Evolutionary conservation across 2,888 invertebrate species (phyloP), one percentile per base, ranked within the genome.

Genomic region (Sycophila texana): DNA sequence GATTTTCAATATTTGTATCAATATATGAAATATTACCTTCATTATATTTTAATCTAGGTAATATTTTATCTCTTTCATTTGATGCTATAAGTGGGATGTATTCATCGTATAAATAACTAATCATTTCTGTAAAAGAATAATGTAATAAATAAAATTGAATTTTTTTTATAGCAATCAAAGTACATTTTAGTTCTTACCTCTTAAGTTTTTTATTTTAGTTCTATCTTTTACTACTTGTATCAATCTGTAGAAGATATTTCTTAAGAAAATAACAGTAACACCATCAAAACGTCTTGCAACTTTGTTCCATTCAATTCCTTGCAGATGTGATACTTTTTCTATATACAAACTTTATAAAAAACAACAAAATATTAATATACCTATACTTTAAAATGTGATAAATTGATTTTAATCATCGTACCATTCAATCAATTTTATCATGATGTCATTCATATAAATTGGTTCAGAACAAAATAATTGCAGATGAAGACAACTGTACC

Each of bases 391-490:
- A 47, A 39, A 61, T 26, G 14, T 26, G 10, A 16, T 66, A 39
- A 20, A 39, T 16, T 20, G n/a, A 61, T 61, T 47, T 65, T 12
- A 63, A 22, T 75, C 86, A 26, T 3, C 87, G 85, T 80, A 88
- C 88, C 86, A 87, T 83, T 88, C 86, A 63, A 89, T 89, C 55
- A 89, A 73, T 79, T 85, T 84, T 70, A 89, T 86, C 78, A 86
- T 89, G 13, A 87, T 82, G 65, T 87, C 85, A 66, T 84, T 87
- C n/a, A 85, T 77, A 74, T 84, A 87, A 67, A 89, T 83, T 2
- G 85, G 83, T 26, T 83, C 55, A 10, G 84, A 68, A 74, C 84
- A 86, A 74, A 88, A 89, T 39, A 89, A 79, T 80, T 89, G 89
- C 80, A 87, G 30, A 58, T 89, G 89, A 47, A 89, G 82, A 22